These are phyloP conservation scores for Pocillopora damicornis DNA, from an alignment of 64 coral and sea anemone genomes.

Conservation along the genomic window DNA sequence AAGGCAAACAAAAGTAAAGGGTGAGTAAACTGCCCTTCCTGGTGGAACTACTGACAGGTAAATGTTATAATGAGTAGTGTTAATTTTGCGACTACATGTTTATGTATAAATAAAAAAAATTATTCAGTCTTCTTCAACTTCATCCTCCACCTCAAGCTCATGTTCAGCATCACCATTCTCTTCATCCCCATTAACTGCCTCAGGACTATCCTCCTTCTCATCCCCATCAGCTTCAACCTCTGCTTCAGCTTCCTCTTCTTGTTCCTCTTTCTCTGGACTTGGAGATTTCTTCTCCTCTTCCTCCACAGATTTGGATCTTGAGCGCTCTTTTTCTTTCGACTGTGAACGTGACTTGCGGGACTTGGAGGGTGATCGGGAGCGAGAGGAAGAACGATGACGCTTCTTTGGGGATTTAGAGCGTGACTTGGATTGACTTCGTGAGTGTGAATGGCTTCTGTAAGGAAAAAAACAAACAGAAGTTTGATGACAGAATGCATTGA, in stretches of 20 bases:
- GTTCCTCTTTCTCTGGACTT: constrained; percentile 36
- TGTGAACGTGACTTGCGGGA: constrained; percentile 71
- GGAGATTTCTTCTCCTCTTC: constrained; percentile 55
- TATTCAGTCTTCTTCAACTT: constrained; percentile 35
- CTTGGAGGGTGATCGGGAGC: constrained; percentile 75
- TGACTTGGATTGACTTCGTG: constrained; percentile 56
- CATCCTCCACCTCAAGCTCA: constrained; percentile 35
- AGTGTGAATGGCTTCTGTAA: constrained; percentile 43
- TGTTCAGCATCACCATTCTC: constrained; percentile 48
- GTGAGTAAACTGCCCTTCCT: not conserved
- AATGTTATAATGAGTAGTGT: not conserved
- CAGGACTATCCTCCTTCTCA: constrained; percentile 57
- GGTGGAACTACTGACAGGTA: not conserved
- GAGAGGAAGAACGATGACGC: constrained; percentile 60
- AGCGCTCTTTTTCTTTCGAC: constrained; percentile 57
- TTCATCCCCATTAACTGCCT: constrained; percentile 63
- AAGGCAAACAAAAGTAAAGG: not conserved
- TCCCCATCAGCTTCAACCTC: constrained; percentile 59
- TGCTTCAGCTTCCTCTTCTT: constrained; percentile 44
- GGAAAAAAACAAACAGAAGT: not conserved
- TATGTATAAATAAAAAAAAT: not conserved
- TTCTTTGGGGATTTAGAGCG: constrained; percentile 84
- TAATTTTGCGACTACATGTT: not conserved
- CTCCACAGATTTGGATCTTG: constrained; percentile 45
- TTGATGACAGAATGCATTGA: not conserved